phyloP scores from a whole-genome alignment of 2,888 invertebrate genomes.

The Bombyx huttoni region DNA sequence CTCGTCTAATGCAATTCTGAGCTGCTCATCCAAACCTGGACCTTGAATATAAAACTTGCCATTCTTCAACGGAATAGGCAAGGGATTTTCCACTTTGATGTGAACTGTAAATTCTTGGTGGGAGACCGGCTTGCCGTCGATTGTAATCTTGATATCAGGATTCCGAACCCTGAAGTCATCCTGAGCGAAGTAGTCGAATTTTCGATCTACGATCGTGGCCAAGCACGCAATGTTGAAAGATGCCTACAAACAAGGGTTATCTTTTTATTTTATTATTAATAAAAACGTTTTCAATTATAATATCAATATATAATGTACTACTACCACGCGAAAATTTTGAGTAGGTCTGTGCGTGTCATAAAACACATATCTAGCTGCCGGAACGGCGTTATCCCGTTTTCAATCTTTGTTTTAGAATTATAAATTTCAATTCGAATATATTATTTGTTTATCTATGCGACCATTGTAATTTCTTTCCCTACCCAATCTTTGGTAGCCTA shows the following conservation, averaged over 20 bases:
- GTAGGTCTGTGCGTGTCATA: too few species aligned
- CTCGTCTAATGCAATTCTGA: slow-evolving; percentile 79
- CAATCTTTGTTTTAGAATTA: too few species aligned
- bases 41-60: slow-evolving; percentile 87
- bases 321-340: too few species aligned
- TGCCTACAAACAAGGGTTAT: slow-evolving; percentile 40
- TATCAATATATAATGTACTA: too few species aligned
- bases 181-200: slow-evolving; percentile 90
- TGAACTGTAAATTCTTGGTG: slow-evolving; percentile 70
- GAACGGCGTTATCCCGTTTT: too few species aligned
- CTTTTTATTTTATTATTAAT: background rate
- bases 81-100: slow-evolving; percentile 83
- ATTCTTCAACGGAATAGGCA: slow-evolving; percentile 83
- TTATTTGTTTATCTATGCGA: too few species aligned
- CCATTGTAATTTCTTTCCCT: too few species aligned
- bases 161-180: slow-evolving; percentile 92
- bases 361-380: background rate
- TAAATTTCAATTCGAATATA: too few species aligned
- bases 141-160: slow-evolving; percentile 86
- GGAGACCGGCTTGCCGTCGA: slow-evolving; percentile 69
- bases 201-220: slow-evolving; percentile 83
- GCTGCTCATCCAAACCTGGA: slow-evolving; percentile 81
- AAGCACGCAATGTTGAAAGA: slow-evolving; percentile 89
- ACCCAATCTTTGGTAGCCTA: too few species aligned
- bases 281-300: too few species aligned